A percentile compares a stretch with the other conserved stretches of the same genome.
phyloP scores from a whole-genome alignment of 2,797 vertebrate genomes.

The Adrianichthys oophorus region DNA sequence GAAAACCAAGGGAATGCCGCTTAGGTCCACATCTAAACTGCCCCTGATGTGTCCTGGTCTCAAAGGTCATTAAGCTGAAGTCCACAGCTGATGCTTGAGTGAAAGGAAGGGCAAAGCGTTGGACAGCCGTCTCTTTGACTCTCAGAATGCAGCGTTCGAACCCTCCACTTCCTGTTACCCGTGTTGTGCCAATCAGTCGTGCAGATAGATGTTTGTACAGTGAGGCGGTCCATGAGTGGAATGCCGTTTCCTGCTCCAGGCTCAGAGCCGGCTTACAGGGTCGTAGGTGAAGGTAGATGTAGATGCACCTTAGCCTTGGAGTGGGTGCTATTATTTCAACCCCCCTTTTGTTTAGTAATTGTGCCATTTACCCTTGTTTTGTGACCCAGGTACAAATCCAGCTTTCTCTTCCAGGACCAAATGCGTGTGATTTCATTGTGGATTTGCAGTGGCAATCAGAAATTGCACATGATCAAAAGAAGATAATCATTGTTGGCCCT shows the following conservation, averaged over 20 bases:
- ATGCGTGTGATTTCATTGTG: constrained; percentile 65
- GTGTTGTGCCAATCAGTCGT: constrained; percentile 37
- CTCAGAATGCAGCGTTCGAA: too few species aligned
- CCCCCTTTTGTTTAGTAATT: constrained; percentile 21
- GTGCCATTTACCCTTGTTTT: constrained; percentile 65
- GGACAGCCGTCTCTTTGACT: too few species aligned
- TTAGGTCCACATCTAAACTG: too few species aligned
- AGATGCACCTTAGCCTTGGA: not conserved
- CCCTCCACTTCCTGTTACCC: constrained; percentile 22
- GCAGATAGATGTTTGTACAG: constrained; percentile 34
- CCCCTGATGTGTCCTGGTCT: too few species aligned
- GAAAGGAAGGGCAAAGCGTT: too few species aligned
- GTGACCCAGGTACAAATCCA: constrained; percentile 53
- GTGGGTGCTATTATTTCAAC: constrained; percentile 36
- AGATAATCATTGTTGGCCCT: constrained; percentile 67
- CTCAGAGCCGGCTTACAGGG: constrained; percentile 1
- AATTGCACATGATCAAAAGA: constrained; percentile 64
- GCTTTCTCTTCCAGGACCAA: constrained; percentile 68
- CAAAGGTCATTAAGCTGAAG: too few species aligned
- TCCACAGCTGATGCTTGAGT: too few species aligned
- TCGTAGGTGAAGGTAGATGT: too few species aligned
- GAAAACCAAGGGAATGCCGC: too few species aligned
- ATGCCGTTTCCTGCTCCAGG: constrained; percentile 53
- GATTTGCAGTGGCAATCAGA: constrained; percentile 71
- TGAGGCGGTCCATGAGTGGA: constrained; percentile 43